Percentiles rank a stretch among this genome's conserved stretches.
phyloP scores from a whole-genome alignment of 2,888 invertebrate genomes.

The Heliconius erato region DNA sequence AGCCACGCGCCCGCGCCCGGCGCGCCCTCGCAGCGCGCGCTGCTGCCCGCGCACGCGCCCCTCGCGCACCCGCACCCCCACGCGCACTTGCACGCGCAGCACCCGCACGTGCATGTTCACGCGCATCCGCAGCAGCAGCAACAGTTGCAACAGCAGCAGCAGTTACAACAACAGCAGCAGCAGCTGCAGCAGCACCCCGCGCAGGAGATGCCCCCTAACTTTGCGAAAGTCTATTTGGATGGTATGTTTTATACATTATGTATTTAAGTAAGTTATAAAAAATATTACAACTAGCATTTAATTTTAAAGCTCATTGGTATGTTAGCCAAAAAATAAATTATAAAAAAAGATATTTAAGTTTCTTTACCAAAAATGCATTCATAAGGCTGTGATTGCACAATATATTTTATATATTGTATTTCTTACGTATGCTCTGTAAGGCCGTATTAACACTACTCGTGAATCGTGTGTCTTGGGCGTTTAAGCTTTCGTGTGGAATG shows the following conservation, averaged over 20 bases:
- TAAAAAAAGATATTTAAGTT: no score
- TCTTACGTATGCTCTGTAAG: background rate
- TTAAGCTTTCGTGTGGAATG: no score
- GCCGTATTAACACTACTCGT: no score
- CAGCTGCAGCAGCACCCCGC: slow-evolving; percentile 48
- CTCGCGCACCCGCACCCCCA: slow-evolving; percentile 56
- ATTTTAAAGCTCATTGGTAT: no score
- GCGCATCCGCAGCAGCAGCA: slow-evolving; percentile 57
- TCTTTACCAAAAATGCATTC: no score
- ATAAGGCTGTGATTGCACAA: background rate
- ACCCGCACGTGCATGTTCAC: slow-evolving; percentile 62
- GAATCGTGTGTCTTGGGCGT: no score
- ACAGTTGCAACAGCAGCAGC: slow-evolving; percentile 45
- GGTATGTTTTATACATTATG: slow-evolving; percentile 62
- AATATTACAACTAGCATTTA: no score
- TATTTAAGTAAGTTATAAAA: background rate
- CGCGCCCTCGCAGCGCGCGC: slow-evolving; percentile 65
- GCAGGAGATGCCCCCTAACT: slow-evolving; percentile 64
- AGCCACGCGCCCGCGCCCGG: slow-evolving; percentile 74
- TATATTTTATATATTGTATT: background rate
- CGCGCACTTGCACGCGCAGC: slow-evolving; percentile 54
- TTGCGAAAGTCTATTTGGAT: slow-evolving; percentile 75
- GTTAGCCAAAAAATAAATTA: no score
- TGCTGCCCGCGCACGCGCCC: slow-evolving; percentile 66
- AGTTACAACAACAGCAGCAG: slow-evolving; percentile 49